Conservation (phyloP, 2,888 invertebrate species). For the Nomada goodeniana region DNA sequence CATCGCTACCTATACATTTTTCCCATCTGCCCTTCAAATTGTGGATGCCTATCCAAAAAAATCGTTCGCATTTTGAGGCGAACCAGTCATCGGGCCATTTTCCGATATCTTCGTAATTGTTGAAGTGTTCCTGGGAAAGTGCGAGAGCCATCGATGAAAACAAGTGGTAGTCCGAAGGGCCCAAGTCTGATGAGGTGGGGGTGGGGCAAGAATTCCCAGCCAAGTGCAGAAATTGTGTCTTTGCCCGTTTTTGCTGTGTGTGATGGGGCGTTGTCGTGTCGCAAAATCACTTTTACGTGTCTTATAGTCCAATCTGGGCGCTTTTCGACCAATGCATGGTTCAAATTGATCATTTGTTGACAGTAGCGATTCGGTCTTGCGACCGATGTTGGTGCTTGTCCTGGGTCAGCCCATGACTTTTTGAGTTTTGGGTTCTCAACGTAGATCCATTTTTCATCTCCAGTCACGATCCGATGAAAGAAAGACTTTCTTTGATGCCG, state of each 20-base stretch:
- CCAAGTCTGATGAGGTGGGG: slow-evolving; percentile 10
- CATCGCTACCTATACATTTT: slow-evolving; percentile 22
- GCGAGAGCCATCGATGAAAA: too few species aligned
- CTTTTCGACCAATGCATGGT: slow-evolving; percentile 6
- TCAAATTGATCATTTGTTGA: slow-evolving; percentile 20
- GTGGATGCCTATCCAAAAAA: slow-evolving; percentile 32
- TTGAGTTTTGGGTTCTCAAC: slow-evolving; percentile 8
- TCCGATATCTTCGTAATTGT: background rate
- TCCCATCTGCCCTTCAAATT: slow-evolving; percentile 30
- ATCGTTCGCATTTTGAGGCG: slow-evolving; percentile 16
- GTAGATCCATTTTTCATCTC: slow-evolving; percentile 17
- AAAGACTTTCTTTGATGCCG: background rate
- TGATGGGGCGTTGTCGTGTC: background rate
- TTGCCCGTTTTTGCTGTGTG: background rate
- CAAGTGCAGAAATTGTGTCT: slow-evolving; percentile 2
- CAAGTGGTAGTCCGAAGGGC: too few species aligned
- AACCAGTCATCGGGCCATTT: slow-evolving; percentile 34
- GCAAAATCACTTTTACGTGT: slow-evolving; percentile 14
- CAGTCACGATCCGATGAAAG: slow-evolving; percentile 13
- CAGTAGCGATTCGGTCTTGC: slow-evolving; percentile 15
- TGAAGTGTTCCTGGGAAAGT: too few species aligned
- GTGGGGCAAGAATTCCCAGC: slow-evolving; percentile 12
- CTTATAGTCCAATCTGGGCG: slow-evolving; percentile 3
- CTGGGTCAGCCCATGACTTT: slow-evolving; percentile 9
- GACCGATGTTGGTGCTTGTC: background rate